phyloP scores from a whole-genome alignment of 2,113 vertebrate species.

The Ailurus styani region DNA sequence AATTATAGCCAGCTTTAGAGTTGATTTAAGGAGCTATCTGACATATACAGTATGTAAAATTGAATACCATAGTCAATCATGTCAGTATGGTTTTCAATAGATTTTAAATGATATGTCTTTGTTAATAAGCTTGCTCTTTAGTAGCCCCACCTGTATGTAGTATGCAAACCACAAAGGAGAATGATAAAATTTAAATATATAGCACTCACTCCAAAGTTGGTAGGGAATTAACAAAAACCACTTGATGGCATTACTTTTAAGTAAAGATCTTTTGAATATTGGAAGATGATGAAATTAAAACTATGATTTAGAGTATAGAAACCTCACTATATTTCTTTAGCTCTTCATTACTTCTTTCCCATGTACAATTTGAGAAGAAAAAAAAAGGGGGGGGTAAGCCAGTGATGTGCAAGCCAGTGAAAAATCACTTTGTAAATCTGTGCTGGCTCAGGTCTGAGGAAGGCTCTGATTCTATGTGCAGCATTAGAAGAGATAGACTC shows the following conservation, averaged over 20 bases:
- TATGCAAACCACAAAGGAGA: not conserved
- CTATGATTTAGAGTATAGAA: not conserved
- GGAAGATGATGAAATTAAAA: not conserved
- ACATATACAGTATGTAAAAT: conserved; percentile 56
- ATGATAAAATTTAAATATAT: conserved; percentile 35
- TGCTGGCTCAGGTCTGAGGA: not conserved
- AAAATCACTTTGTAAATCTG: not conserved
- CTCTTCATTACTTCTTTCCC: not conserved
- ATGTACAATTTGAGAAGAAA: not conserved
- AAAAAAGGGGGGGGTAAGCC: not conserved
- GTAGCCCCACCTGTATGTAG: not conserved
- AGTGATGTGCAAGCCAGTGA: not conserved
- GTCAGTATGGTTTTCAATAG: conserved; percentile 44
- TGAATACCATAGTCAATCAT: conserved; percentile 39
- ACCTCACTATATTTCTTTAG: not conserved
- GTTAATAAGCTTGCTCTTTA: conserved; percentile 56
- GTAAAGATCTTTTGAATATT: not conserved
- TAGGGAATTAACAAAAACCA: not conserved
- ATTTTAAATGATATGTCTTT: conserved; percentile 50
- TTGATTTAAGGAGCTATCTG: conserved; percentile 63
- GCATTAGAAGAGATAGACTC: not conserved
- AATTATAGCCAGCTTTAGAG: conserved; percentile 33
- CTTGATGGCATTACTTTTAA: not conserved
- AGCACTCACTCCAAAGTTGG: not conserved
- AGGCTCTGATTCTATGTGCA: not conserved